A percentile compares a stretch with the other conserved stretches of the same genome.
Evolutionary conservation across 2,888 invertebrate species (phyloP).

Genomic region (Agrochola macilenta): DNA sequence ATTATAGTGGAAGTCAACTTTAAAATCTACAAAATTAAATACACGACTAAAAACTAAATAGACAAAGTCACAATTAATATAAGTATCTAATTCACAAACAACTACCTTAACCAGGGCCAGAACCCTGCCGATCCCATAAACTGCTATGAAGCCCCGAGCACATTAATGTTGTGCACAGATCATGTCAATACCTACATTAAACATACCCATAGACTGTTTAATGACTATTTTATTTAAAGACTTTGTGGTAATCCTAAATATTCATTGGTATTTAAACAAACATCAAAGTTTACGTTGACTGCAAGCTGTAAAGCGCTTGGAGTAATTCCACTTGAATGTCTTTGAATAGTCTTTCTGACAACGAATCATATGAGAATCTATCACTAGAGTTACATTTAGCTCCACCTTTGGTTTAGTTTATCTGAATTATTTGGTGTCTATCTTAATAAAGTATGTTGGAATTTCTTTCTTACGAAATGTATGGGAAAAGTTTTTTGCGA

Average conservation of each 20-base stretch:
- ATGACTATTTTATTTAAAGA: constrained; percentile 46
- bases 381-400: neutral
- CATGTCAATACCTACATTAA: constrained; percentile 22
- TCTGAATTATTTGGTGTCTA: neutral
- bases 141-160: neutral
- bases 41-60: neutral
- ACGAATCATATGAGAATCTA: neutral
- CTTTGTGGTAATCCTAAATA: constrained; percentile 55
- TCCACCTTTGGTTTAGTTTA: constrained; percentile 6
- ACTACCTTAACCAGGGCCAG: neutral
- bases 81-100: neutral
- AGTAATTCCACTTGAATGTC: constrained; percentile 34
- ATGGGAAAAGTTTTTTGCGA: no score
- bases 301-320: constrained; percentile 46
- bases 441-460: no score
- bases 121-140: constrained; percentile 2
- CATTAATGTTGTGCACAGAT: constrained; percentile 22
- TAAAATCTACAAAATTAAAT: neutral
- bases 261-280: constrained; percentile 63
- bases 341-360: constrained; percentile 11
- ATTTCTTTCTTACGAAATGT: no score
- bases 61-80: neutral
- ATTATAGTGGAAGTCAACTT: neutral
- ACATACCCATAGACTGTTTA: constrained; percentile 29
- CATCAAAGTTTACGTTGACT: constrained; percentile 57